Percentiles rank a stretch among this genome's conserved stretches.
These are phyloP conservation scores for Sebastes elongatus DNA, from an alignment of 2,797 vertebrate genomes.

Conservation along the genomic window DNA sequence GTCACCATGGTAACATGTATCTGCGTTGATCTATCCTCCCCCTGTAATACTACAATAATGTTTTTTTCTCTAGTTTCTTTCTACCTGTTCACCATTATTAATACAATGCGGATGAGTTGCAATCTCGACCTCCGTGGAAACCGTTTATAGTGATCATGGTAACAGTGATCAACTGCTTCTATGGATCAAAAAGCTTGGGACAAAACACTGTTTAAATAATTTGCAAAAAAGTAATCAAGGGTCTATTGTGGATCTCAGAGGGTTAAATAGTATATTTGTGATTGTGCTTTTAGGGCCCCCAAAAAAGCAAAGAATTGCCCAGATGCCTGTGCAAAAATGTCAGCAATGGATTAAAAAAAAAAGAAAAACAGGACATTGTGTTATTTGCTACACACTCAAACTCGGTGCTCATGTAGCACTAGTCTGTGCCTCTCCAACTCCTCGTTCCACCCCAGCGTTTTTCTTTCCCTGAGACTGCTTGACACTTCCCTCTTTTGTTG, in stretches of 20 bases:
- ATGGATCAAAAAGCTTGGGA: too few relatives aligned
- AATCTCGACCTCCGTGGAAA: background rate
- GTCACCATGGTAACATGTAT: background rate
- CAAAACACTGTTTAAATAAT: too few relatives aligned
- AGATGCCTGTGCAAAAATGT: slow-evolving; percentile 7
- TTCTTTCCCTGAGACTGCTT: slow-evolving; percentile 35
- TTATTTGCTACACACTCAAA: slow-evolving; percentile 8
- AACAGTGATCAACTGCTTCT: too few relatives aligned
- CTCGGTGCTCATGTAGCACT: background rate
- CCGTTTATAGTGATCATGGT: too few relatives aligned
- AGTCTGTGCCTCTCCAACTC: slow-evolving; percentile 40
- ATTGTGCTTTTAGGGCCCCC: background rate
- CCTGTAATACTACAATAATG: background rate
- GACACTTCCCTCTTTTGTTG: slow-evolving; percentile 33
- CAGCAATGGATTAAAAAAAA: slow-evolving; percentile 9
- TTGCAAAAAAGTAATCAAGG: too few relatives aligned
- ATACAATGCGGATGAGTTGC: background rate
- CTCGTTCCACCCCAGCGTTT: slow-evolving; percentile 29
- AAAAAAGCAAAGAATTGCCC: background rate
- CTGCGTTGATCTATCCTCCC: background rate
- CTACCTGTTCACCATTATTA: background rate
- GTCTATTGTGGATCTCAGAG: too few relatives aligned
- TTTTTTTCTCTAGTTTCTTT: background rate
- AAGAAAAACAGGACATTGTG: background rate
- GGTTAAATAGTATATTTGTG: background rate